Evolutionary conservation across 2,888 invertebrate genomes (phyloP), one percentile per base, ranked within the genome.

Genomic region (Philhelius pedissequus): DNA sequence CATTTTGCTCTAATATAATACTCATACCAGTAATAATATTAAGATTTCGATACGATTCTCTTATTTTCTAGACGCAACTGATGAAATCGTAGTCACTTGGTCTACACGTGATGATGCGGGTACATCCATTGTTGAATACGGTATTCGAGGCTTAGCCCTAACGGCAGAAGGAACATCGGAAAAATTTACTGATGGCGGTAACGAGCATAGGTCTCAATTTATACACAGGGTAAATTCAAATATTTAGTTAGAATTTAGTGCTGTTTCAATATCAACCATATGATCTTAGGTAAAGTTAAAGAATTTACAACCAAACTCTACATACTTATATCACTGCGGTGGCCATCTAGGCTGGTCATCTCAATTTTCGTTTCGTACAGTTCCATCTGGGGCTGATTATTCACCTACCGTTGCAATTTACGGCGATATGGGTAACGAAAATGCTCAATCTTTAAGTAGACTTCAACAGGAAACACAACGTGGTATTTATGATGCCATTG

Each of bases 401-500:
- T 93, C 94, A 22, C 96, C 98, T 0, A 93, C 94, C 22, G 92
- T 98, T 40, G 98, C 96, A 27, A 94, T 99, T 86, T 98, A 95
- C 90, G 99, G 99, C 0, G 99, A 99, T 90, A 95, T 99, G 96
- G 99, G 99, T 30, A 96, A 96, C 89, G 95, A 95, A 88, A 98
- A 98, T 92, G 97, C 98, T 0, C 92, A 94, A 91, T 97, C 98
- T 0, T 92, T 99, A 78, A 94, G 95, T 0, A 93, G 96, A 86
- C 92, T 99, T 8, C 97, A 98, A 92, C 93, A 95, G 88, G 98
- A 98, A 89, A 94, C 96, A 0, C 95, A 97, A 89, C 93, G 94
- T 40, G 95, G 94, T 18, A 92, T 95, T 89, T 98, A 97, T 91
- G 97, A 98, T 93, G 94, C 96, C 75, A 94, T 97, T 68, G 93